Percentiles rank a stretch among this genome's conserved stretches.
These are phyloP conservation scores for Glossosoma conforme DNA, from an alignment of 1,140 invertebrate species.

Conservation along the genomic window DNA sequence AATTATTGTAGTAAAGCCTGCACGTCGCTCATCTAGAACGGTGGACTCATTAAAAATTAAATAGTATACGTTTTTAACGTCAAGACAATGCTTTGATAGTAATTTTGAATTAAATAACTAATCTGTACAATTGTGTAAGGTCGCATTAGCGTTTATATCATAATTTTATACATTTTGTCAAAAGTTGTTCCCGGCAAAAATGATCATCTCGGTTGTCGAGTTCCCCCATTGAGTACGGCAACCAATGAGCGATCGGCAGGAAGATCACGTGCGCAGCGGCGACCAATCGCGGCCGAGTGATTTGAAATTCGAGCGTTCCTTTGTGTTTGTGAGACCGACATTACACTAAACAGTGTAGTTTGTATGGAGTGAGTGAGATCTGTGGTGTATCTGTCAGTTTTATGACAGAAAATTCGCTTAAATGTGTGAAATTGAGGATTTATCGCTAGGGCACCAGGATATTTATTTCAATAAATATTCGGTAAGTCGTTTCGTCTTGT, in stretches of 20 bases:
- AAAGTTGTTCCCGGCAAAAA: conserved; percentile 8
- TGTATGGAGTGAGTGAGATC: conserved; percentile 34
- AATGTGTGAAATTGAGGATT: conserved; percentile 53
- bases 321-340: conserved; percentile 39
- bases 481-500: conserved; percentile 38
- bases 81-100: not conserved
- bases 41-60: not conserved
- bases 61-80: not conserved
- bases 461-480: conserved; percentile 52
- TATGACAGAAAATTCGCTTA: conserved; percentile 47
- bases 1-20: conserved; percentile 1
- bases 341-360: conserved; percentile 23
- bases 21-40: conserved; percentile 1
- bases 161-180: not conserved
- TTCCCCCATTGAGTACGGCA: conserved; percentile 17
- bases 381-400: conserved; percentile 52
- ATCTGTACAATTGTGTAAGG: not conserved
- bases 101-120: not conserved
- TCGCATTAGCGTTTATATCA: not conserved
- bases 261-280: conserved; percentile 41
- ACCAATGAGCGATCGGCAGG: conserved; percentile 37
- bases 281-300: conserved; percentile 42
- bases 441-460: conserved; percentile 49
- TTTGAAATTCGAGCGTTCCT: conserved; percentile 35
- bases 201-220: conserved; percentile 2